Percentiles rank a stretch among this genome's conserved stretches.
Conservation (phyloP, 2,888 invertebrate species). For the Melinaea menophilus region DNA sequence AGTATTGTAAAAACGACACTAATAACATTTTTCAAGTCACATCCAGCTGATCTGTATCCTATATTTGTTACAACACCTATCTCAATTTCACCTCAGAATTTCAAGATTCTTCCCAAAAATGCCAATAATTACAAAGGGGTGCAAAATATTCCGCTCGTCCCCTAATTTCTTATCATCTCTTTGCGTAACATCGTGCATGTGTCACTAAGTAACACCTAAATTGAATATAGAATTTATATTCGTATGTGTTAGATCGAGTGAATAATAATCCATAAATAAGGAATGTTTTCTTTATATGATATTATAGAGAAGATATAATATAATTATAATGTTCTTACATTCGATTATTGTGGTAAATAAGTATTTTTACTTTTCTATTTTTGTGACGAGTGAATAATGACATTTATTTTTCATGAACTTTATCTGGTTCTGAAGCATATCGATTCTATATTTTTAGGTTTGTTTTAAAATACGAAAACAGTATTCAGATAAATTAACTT, state of each 20-base stretch:
- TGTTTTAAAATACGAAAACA: no score
- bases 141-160: conserved; percentile 49
- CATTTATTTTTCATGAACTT: no score
- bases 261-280: no score
- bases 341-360: no score
- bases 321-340: no score
- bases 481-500: no score
- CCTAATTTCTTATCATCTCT: conserved; percentile 38
- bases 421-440: no score
- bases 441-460: no score
- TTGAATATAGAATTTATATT: conserved; percentile 16
- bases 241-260: not conserved
- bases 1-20: not conserved
- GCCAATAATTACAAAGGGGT: conserved; percentile 62
- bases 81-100: conserved; percentile 46
- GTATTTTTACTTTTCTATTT: no score
- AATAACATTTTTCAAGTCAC: conserved; percentile 5
- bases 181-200: conserved; percentile 19
- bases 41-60: conserved; percentile 22
- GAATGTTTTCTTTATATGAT: no score
- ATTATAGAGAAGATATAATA: no score
- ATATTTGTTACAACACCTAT: conserved; percentile 34
- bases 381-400: no score
- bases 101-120: conserved; percentile 59
- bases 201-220: conserved; percentile 15